Percentiles rank a stretch among this genome's conserved stretches.
These are phyloP conservation scores for Meganola albula DNA, from an alignment of 2,888 invertebrate species.

Conservation along the genomic window DNA sequence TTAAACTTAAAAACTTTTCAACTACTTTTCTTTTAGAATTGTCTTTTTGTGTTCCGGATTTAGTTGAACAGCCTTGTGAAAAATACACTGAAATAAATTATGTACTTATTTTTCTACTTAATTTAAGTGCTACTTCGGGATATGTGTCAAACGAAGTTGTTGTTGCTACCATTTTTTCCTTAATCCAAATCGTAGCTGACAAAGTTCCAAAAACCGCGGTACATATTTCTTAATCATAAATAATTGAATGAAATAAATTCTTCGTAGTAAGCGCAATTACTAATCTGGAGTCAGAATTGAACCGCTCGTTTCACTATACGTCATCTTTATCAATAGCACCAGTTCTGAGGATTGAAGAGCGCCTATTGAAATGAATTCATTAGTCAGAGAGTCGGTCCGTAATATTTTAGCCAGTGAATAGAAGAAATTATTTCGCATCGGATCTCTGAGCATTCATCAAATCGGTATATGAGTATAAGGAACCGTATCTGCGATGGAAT, in stretches of 20 bases:
- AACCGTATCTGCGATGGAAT: constrained; percentile 26
- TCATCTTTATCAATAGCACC: constrained; percentile 36
- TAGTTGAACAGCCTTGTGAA: no score
- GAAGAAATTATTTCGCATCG: constrained; percentile 57
- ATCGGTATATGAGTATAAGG: no score
- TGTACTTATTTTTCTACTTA: no score
- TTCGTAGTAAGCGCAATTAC: constrained; percentile 14
- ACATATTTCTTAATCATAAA: no score
- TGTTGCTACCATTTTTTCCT: no score
- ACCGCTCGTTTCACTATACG: constrained; percentile 28
- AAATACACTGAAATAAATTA: no score
- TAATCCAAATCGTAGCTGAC: no score
- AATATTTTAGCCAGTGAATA: constrained; percentile 63
- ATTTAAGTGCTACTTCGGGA: no score
- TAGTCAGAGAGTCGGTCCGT: constrained; percentile 47
- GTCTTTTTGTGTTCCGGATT: no score
- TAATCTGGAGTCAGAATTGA: constrained; percentile 22
- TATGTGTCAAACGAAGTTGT: no score
- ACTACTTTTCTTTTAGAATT: constrained; percentile 1
- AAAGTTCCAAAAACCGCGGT: no score
- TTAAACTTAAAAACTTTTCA: constrained; percentile 10
- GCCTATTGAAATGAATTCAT: constrained; percentile 60
- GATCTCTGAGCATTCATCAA: constrained; percentile 44
- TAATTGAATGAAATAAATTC: constrained; percentile 19
- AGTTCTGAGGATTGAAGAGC: constrained; percentile 28